phyloP scores from a whole-genome alignment of 2,113 vertebrate species.

The Oncorhynchus masou region DNA sequence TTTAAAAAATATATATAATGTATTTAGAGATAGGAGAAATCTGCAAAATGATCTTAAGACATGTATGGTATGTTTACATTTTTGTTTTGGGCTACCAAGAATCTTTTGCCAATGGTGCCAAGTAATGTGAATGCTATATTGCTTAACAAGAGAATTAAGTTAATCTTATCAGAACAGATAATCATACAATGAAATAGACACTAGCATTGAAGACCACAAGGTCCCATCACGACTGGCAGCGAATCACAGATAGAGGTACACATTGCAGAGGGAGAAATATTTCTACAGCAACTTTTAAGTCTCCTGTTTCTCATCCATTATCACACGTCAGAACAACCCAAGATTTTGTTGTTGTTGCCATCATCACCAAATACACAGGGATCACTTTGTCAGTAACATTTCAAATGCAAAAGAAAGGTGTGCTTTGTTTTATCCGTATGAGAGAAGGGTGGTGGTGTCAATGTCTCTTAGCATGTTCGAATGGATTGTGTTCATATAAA shows the following conservation, averaged over 20 bases:
- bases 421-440: slow-evolving; percentile 39
- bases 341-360: slow-evolving; percentile 34
- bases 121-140: slow-evolving; percentile 97
- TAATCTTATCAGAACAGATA: slow-evolving; percentile 94
- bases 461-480: slow-evolving; percentile 39
- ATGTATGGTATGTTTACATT: slow-evolving; percentile 92
- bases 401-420: slow-evolving; percentile 27
- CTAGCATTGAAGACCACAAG: slow-evolving; percentile 84
- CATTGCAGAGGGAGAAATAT: slow-evolving; percentile 54
- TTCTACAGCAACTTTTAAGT: slow-evolving; percentile 50
- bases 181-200: slow-evolving; percentile 83
- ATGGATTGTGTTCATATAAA: slow-evolving; percentile 44
- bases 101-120: slow-evolving; percentile 97
- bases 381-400: slow-evolving; percentile 2
- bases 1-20: slow-evolving; percentile 81
- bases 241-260: slow-evolving; percentile 62
- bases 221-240: slow-evolving; percentile 81
- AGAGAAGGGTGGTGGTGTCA: slow-evolving; percentile 46
- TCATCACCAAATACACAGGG: slow-evolving; percentile 32
- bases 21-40: slow-evolving; percentile 98
- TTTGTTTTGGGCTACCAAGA: slow-evolving; percentile 90
- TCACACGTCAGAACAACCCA: slow-evolving; percentile 28
- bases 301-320: slow-evolving; percentile 46
- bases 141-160: slow-evolving; percentile 89
- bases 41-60: slow-evolving; percentile 90